Evolutionary conservation across 1,140 invertebrate genomes (phyloP), one percentile per base, ranked within the genome.

Genomic region (Drosophila lowei): DNA sequence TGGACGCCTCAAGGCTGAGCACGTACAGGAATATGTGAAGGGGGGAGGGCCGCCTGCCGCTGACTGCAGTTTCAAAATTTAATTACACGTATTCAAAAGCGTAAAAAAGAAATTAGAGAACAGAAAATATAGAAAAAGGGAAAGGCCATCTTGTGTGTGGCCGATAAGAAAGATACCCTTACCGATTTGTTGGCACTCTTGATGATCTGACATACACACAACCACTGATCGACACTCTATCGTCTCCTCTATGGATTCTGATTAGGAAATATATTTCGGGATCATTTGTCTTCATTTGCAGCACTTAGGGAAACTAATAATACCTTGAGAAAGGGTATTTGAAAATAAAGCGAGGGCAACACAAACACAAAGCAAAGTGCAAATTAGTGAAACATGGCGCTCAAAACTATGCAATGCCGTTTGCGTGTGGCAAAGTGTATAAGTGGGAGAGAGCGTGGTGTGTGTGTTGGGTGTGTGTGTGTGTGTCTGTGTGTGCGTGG

Each of bases 1-100:
- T 34, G 30, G 30, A 1, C 11, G 30, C 64, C 65, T 50, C 61
- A 80, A 85, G 77, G 77, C 61, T 74, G 44, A 57, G 34, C 55
- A 64, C 62, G 63, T 70, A 49, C 53, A 55, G 59, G 41, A 62
- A 43, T 66, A 25, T 66, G 62, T 47, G 16, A 9, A 43, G 13
- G n/a, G 44, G 7, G 8, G 16, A 13, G 38, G 44, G 18, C n/a
- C 4, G 48, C 48, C 67, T 53, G 54, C 43, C 2, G 18, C 23
- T 55, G 44, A 47, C 18, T 52, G 52, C 48, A 63, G 62, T 79
- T 76, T 54, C 63, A 52, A 66, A 81, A 86, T 77, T 74, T 85
- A 85, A 85, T 85, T 85, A 81, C 83, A 86, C 77, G 55, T 67
- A 77, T 85, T 86, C 81, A 81, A 88, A 81, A 77, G 73, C 65